A percentile compares a stretch with the other conserved stretches of the same genome.
phyloP scores from a whole-genome alignment of 2,113 vertebrate species.

The Oreocharis arfaki region DNA sequence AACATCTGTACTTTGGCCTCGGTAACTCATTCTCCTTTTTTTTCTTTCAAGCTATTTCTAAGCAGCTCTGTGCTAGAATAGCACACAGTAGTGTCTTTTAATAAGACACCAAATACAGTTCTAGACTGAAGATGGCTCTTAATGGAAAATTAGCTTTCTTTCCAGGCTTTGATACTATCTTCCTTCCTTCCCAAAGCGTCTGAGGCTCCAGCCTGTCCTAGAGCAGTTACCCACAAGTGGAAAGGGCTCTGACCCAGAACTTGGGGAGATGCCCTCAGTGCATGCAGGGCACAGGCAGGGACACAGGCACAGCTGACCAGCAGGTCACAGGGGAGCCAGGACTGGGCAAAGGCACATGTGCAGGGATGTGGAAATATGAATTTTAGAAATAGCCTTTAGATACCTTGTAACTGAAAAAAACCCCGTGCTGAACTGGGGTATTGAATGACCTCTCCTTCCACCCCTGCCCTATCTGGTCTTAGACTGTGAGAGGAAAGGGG shows the following conservation, averaged over 20 bases:
- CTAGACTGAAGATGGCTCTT: neutral
- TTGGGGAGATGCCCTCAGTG: neutral
- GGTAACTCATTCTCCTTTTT: neutral
- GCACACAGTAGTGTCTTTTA: neutral
- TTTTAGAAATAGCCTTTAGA: neutral
- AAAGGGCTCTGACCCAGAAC: neutral
- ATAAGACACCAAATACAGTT: neutral
- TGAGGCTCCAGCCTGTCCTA: neutral
- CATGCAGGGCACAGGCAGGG: neutral
- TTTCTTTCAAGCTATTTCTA: neutral
- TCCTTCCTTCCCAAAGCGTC: neutral
- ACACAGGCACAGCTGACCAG: neutral
- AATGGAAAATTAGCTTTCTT: neutral
- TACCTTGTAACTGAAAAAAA: neutral
- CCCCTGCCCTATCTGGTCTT: neutral
- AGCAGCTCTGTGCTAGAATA: neutral
- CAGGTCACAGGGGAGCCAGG: neutral
- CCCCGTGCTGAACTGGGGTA: neutral
- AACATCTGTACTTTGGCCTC: neutral
- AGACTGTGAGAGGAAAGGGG: neutral
- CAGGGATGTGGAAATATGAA: neutral
- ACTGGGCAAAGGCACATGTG: accelerated
- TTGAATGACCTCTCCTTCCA: neutral
- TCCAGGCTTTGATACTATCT: neutral
- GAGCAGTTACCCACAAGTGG: neutral